A percentile compares a stretch with the other conserved stretches of the same genome.
Conservation (phyloP, 2,797 vertebrate species). For the Thaleichthys pacificus region DNA sequence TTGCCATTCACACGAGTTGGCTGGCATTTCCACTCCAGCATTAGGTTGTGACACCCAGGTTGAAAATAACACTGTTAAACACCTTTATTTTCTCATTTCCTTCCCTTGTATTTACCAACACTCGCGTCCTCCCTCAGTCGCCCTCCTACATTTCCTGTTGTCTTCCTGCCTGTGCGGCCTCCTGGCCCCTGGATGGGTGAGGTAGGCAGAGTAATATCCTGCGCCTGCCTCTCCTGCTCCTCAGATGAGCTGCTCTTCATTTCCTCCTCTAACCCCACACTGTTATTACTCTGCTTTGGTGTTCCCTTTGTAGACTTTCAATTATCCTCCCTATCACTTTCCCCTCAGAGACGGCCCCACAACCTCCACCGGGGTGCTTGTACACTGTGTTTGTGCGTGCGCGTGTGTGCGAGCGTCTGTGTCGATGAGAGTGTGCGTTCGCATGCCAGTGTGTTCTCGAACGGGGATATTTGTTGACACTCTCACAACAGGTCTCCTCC, state of each 20-base stretch:
- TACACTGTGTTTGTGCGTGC: not conserved
- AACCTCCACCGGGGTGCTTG: not conserved
- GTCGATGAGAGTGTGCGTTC: constrained; percentile 12
- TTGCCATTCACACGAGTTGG: too few relatives aligned
- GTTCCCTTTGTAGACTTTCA: constrained; percentile 62
- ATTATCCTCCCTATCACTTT: constrained; percentile 55
- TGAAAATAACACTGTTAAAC: constrained; percentile 20
- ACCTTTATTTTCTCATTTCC: constrained; percentile 15
- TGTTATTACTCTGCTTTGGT: constrained; percentile 64
- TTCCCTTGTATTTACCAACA: not conserved
- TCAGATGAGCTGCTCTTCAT: constrained; percentile 68
- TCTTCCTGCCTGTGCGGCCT: constrained; percentile 29
- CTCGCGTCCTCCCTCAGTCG: not conserved
- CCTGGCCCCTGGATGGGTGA: constrained; percentile 47
- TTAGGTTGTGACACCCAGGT: not conserved
- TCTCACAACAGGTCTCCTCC: too few relatives aligned
- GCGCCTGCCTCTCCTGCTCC: constrained; percentile 22
- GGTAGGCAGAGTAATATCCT: constrained; percentile 62
- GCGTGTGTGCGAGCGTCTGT: not conserved
- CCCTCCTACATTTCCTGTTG: constrained; percentile 56
- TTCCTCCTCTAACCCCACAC: constrained; percentile 59
- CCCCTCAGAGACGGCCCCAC: constrained; percentile 8
- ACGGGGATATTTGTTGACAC: constrained; percentile 8
- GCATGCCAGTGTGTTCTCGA: constrained; percentile 17
- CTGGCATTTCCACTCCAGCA: too few relatives aligned